Base-by-base conservation (phyloP, 1,140 invertebrate genomes). In the Galleria mellonella region DNA sequence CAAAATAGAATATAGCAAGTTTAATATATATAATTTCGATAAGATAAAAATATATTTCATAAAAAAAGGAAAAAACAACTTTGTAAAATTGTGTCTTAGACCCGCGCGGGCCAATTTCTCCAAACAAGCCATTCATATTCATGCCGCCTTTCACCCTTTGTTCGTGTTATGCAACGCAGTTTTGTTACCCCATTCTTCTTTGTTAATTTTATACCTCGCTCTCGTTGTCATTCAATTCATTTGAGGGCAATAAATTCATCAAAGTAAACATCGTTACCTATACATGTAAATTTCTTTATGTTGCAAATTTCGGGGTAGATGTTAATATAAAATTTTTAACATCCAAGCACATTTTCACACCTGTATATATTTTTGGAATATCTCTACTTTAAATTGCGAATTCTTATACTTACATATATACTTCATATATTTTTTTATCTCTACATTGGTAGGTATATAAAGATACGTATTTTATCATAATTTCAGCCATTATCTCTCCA, bases 101-200 rank as follows among this genome's bases (percentile, higher is more conserved):
- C 35, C 17, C 12, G 13, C 35, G 51, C 41, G 69, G 51, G 63
- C 73, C 65, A 83, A 82, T 83, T 83, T 79, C 67, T 45, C 57
- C 53, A 68, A 73, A 67, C 65, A 68, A 69, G 62, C 68, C 69
- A 78, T 83, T 82, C 75, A 78, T 82, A 84, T 84, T 84, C 79
- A 84, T 82, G 64, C 51, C 48, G 51, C 52, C 67, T 70, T 72
- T 70, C 66, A 70, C 73, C 74, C 73, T 81, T 82, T 79, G 69
- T 74, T 59, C 64, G 32, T 63, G 71, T 78, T 83, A 72, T 62
- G 64, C 59, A 78, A 78, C 48, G 55, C 50, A 48, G 59, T 59
- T 62, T 70, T 70, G 70, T 70, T 63, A 66, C 60, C 65, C 69
- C 51, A 69, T 70, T 62, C 62, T 64, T 55, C 50, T 58, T 62